Base-by-base conservation (phyloP, 1,140 invertebrate species). In the Dermatophagoides farinae region DNA sequence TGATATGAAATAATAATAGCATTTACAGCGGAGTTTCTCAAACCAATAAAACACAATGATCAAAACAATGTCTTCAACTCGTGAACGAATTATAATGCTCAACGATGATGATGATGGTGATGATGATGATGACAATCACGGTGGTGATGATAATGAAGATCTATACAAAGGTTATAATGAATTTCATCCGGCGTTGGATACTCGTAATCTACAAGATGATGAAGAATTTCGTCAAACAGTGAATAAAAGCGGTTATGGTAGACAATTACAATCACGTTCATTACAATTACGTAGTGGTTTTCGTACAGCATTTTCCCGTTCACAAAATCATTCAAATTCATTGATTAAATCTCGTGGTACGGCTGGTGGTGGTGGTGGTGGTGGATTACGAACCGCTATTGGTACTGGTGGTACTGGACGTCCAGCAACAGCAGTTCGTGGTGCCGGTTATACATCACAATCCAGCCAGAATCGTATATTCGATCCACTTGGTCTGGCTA, bases 351-450 rank as follows among this genome's bases (percentile, higher is more conserved):
- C 18, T 20, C 18, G 47, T 50, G 23, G 23, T 18, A 50, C 23
- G 50, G 65, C 16, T 47, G 60, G 37, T 61, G 61, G 12, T 39
- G 11, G 31, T 22, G 8, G 20, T 12, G 58, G 66, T 38, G 60
- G 61, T 18, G 60, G 40, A 22, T 67, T 67, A 58, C 67, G 70
- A 23, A 60, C 65, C 63, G 66, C 70, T 66, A 2, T 31, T 31
- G 50, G 50, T 31, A 16, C 23, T 22, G 14, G 8, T 51, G 49
- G 50, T 16, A 52, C 72, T 18, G 73, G 78, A 41, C 76, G 92
- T 61, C 92, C 92, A 11, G 89, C 95, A 78, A 97, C 93, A 12
- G 91, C 91, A 22, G 86, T 96, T n/a, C 76, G 86, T 60, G 91
- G 87, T 12, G 92, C 88, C 44, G 92, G 93, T 4, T 97, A 90